Conservation (phyloP, 1,140 invertebrate species). For the Drosophila persimilis region DNA sequence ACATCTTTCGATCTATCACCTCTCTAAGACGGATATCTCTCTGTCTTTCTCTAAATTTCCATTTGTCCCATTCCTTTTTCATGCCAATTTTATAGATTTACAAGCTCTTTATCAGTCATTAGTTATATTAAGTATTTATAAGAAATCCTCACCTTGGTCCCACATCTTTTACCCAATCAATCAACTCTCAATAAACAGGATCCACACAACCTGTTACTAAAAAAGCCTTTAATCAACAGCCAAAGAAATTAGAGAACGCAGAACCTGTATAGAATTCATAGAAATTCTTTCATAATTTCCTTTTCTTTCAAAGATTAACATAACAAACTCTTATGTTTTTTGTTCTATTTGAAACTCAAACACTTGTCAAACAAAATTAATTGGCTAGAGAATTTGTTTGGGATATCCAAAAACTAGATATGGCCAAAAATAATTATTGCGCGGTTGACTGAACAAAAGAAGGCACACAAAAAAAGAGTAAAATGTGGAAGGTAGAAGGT, state of each 20-base stretch:
- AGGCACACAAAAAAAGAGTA: constrained; percentile 2
- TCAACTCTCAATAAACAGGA: constrained; percentile 4
- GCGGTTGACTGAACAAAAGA: constrained; percentile 42
- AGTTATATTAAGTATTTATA: too few relatives aligned
- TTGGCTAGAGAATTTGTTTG: constrained; percentile 52
- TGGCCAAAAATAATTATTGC: constrained; percentile 74
- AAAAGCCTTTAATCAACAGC: constrained; percentile 15
- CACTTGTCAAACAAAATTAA: constrained; percentile 75
- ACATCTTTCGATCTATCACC: too few relatives aligned
- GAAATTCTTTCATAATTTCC: constrained; percentile 44
- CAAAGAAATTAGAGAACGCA: neutral
- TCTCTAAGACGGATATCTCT: too few relatives aligned
- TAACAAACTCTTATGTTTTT: constrained; percentile 31
- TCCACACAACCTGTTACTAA: too few relatives aligned
- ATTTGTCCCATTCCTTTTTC: too few relatives aligned
- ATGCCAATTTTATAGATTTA: too few relatives aligned
- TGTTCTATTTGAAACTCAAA: constrained; percentile 55
- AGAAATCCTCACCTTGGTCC: too few relatives aligned
- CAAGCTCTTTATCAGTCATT: too few relatives aligned
- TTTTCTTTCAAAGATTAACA: constrained; percentile 19
- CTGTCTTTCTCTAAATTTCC: too few relatives aligned
- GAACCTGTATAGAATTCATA: constrained; percentile 19
- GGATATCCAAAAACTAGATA: constrained; percentile 27
- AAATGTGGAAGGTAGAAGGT: constrained; percentile 1
- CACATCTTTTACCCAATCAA: too few relatives aligned